These are phyloP conservation scores for Lipophrys pholis DNA, from an alignment of 2,113 vertebrate species.

Conservation along the genomic window DNA sequence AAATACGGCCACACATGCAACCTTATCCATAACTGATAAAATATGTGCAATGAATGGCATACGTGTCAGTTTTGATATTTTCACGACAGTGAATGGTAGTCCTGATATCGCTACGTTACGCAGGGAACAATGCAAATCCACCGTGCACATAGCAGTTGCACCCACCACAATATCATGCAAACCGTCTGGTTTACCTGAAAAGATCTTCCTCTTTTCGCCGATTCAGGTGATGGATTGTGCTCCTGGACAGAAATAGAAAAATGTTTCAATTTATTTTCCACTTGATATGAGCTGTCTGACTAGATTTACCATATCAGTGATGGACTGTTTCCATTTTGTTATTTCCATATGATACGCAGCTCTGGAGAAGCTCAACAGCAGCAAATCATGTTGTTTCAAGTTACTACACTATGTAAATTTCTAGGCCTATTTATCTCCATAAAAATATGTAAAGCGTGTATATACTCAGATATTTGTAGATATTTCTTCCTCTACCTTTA, in stretches of 20 bases:
- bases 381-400: too few species aligned
- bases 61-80: slow-evolving; percentile 7
- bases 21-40: neutral
- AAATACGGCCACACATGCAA: slow-evolving; percentile 5
- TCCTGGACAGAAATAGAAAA: slow-evolving; percentile 59
- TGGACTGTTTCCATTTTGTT: too few species aligned
- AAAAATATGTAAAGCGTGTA: too few species aligned
- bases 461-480: too few species aligned
- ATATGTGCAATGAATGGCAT: neutral
- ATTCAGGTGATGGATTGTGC: slow-evolving; percentile 40
- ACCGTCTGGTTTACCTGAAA: slow-evolving; percentile 71
- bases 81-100: neutral
- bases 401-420: too few species aligned
- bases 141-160: neutral
- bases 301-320: neutral
- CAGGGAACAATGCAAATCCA: slow-evolving; percentile 3
- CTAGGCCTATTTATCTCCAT: too few species aligned
- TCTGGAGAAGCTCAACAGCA: too few species aligned
- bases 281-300: slow-evolving; percentile 57
- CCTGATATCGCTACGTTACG: neutral
- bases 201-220: slow-evolving; percentile 59
- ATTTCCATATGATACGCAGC: too few species aligned
- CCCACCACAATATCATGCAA: slow-evolving; percentile 21
- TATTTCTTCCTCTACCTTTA: too few species aligned
- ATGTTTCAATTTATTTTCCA: neutral